phyloP scores from a whole-genome alignment of 2,888 invertebrate species.

The Unio delphinus region DNA sequence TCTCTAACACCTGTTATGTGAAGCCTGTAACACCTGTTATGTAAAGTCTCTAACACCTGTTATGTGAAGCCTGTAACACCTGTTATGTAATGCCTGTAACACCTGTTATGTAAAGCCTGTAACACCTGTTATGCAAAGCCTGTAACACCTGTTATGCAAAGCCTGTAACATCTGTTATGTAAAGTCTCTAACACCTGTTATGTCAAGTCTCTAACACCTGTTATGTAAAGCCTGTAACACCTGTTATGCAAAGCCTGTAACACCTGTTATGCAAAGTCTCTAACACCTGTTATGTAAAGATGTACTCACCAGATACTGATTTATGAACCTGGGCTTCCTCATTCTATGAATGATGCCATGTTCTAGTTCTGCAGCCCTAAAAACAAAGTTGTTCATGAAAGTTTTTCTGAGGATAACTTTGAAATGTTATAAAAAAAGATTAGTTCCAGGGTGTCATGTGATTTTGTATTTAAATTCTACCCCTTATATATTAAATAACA shows the following conservation, averaged over 20 bases:
- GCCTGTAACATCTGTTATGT: neutral
- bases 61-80: neutral
- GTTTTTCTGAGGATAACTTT: neutral
- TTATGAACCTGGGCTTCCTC: slow-evolving; percentile 81
- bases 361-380: slow-evolving; percentile 78
- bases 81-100: neutral
- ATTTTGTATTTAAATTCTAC: too few species aligned
- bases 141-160: neutral
- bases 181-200: neutral
- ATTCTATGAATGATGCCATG: slow-evolving; percentile 78
- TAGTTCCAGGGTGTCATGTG: too few species aligned
- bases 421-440: too few species aligned
- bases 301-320: slow-evolving; percentile 76
- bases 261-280: neutral
- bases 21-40: neutral
- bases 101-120: neutral
- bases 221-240: neutral
- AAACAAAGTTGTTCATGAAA: slow-evolving; percentile 4
- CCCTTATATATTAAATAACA: too few species aligned
- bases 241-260: neutral
- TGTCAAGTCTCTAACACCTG: neutral
- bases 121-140: neutral
- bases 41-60: neutral
- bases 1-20: neutral
- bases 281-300: neutral